A percentile compares a stretch with the other conserved stretches of the same genome.
These are phyloP conservation scores for Ciconia boyciana DNA, from an alignment of 2,113 vertebrate genomes.

Conservation along the genomic window DNA sequence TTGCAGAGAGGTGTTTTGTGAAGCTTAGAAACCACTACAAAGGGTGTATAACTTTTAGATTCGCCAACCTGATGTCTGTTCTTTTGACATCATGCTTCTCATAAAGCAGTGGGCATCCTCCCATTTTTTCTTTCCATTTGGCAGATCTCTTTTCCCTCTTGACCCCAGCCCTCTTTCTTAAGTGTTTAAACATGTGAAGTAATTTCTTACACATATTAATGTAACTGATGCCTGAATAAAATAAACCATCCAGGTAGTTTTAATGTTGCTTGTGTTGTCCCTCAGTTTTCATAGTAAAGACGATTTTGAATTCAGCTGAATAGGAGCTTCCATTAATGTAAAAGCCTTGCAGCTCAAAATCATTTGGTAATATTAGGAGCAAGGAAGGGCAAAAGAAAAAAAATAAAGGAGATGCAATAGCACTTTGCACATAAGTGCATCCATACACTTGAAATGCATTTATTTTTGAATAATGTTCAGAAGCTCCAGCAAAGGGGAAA, in stretches of 20 bases:
- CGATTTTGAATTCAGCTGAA: slow-evolving; percentile 9
- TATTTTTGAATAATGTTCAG: not conserved
- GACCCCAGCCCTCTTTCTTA: not conserved
- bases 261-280: not conserved
- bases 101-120: not conserved
- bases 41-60: not conserved
- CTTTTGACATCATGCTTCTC: not conserved
- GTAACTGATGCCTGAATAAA: not conserved
- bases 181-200: not conserved
- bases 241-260: not conserved
- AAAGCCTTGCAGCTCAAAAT: slow-evolving; percentile 7
- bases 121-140: not conserved
- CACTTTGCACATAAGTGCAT: slow-evolving; percentile 13
- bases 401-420: not conserved
- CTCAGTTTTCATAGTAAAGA: not conserved
- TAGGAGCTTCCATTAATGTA: not conserved
- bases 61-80: not conserved
- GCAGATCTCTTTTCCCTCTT: not conserved
- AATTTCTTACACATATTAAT: not conserved
- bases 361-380: not conserved
- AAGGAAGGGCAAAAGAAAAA: not conserved
- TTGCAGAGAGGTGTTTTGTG: not conserved
- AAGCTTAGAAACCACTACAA: not conserved
- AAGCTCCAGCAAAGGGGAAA: not conserved
- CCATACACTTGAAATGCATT: slow-evolving; percentile 7